Base-by-base conservation (phyloP, 2,113 vertebrate species). In the Chelonoidis abingdonii region DNA sequence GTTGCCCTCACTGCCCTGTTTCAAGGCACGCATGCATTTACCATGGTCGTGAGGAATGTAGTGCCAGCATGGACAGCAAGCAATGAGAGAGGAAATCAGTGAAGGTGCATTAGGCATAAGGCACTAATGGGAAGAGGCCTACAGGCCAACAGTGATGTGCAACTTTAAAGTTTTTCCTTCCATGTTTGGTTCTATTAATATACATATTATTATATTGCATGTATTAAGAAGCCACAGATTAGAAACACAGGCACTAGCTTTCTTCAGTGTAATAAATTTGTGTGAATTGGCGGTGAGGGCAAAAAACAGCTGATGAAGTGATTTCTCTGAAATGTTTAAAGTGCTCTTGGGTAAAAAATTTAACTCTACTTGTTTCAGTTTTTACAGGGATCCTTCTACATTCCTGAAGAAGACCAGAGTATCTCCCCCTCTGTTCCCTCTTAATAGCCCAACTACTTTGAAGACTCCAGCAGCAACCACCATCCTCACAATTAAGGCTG, bases 381-480 rank as follows among this genome's bases (percentile, higher is more conserved):
- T 72, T 75, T 89, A 65, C 24, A 75, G 22, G 56, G 93, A 88
- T 84, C 8, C 17, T 87, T 19, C 38, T 22, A 25, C 52, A 47
- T 53, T 80, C 52, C 83, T 84, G 27, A 75, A 86, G 72, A 38
- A 91, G 22, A 16, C 81, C 76, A 82, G 2, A 17, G 16, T 50
- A 52, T 93, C n/a, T 47, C 27, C 81, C 47, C 38, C 90, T 35
- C 6, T 69, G 31, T 91, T 1, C 3, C n/a, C 49, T 84, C 79
- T 91, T 49, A 94, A 94, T 86, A 1, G 54, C 35, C 6, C 59
- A 78, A 56, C 89, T 86, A 69, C 80, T 56, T 89, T 79, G 90
- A 35, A 13, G 29, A 17, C 12, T 96, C 38, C 10, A 83, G 90
- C 0, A n/a, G 21, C 3, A 53, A 4, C 29, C 47, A 59, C 35